Conservation (phyloP, 2,113 vertebrate genomes). For the Ramphastos sulfuratus region DNA sequence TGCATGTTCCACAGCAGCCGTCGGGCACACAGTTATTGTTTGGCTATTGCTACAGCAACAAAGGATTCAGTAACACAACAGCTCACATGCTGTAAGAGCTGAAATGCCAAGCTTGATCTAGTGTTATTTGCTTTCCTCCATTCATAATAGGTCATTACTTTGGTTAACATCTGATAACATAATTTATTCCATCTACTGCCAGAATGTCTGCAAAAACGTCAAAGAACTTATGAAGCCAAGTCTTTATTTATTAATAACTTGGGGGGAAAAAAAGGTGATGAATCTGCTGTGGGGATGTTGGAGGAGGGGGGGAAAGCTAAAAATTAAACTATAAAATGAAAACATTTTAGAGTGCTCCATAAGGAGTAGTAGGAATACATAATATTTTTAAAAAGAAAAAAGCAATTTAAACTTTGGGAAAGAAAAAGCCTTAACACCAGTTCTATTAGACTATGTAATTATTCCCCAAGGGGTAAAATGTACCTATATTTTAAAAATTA, state of each 20-base stretch:
- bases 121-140: not conserved
- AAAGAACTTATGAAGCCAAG: not conserved
- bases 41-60: not conserved
- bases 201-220: slow-evolving; percentile 26
- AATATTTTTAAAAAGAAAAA: not conserved
- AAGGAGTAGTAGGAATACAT: slow-evolving; percentile 30
- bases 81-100: not conserved
- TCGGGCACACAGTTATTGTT: not conserved
- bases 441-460: slow-evolving; percentile 47
- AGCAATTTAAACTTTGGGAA: slow-evolving; percentile 7
- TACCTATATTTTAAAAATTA: slow-evolving; percentile 30
- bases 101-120: not conserved
- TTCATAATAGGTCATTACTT: not conserved
- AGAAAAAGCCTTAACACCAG: slow-evolving; percentile 19
- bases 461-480: slow-evolving; percentile 10
- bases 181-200: slow-evolving; percentile 1
- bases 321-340: not conserved
- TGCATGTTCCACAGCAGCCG: not conserved
- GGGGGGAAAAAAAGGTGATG: not conserved
- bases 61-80: not conserved
- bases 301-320: not conserved
- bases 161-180: slow-evolving; percentile 1
- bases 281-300: not conserved
- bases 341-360: slow-evolving; percentile 17
- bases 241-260: slow-evolving; percentile 32